phyloP scores from a whole-genome alignment of 2,113 vertebrate genomes.

The Silurus glanis region DNA sequence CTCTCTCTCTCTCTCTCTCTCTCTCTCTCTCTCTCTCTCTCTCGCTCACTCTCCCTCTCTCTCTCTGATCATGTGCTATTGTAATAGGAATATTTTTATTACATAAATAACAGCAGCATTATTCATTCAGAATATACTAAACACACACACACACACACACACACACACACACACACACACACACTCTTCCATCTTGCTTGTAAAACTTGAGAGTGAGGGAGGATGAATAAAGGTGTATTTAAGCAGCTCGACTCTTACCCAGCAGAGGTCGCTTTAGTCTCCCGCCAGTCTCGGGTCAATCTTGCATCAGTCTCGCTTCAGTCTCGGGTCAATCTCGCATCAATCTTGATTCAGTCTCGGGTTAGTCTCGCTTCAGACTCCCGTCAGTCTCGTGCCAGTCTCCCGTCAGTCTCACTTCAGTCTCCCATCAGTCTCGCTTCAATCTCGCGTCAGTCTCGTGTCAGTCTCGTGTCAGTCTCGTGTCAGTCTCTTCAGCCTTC shows the following conservation, averaged over 20 bases:
- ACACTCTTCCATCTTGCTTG: background rate
- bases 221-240: background rate
- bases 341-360: no score
- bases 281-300: no score
- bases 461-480: no score
- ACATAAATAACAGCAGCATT: background rate
- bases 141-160: background rate
- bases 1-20: background rate
- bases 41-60: background rate
- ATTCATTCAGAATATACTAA: background rate
- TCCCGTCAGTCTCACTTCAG: no score
- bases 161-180: background rate
- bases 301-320: no score
- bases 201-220: background rate
- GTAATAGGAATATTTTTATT: constrained; percentile 10
- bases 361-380: no score
- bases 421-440: no score
- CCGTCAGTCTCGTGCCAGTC: background rate
- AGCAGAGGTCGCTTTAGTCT: background rate
- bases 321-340: no score
- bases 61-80: constrained; percentile 18
- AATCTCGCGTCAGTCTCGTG: no score
- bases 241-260: background rate
- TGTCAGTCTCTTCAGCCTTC: background rate
- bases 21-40: background rate